Percentiles rank a stretch among this genome's conserved stretches.
These are phyloP conservation scores for Elysia chlorotica DNA, from an alignment of 1,140 invertebrate genomes.

Conservation along the genomic window DNA sequence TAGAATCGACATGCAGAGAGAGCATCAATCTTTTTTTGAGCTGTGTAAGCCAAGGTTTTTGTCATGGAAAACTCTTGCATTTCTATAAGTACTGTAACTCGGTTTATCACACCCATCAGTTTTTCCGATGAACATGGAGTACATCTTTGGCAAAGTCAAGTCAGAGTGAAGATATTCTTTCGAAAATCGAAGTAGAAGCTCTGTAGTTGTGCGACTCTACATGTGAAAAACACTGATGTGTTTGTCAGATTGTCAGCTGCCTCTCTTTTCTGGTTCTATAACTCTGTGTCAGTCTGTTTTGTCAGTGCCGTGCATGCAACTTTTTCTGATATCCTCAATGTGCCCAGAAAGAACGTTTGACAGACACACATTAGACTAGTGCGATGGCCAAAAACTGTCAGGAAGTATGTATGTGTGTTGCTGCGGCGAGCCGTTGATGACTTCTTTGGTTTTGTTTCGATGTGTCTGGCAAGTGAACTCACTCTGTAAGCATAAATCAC, in stretches of 20 bases:
- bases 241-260: constrained; percentile 4
- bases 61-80: neutral
- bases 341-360: neutral
- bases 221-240: neutral
- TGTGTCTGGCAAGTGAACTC: neutral
- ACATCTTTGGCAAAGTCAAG: constrained; percentile 15
- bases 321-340: neutral
- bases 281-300: neutral
- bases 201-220: constrained; percentile 10
- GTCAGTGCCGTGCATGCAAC: neutral
- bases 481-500: neutral
- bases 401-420: neutral
- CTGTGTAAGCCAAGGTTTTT: constrained; percentile 3
- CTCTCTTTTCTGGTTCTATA: neutral
- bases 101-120: constrained; percentile 2
- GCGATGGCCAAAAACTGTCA: neutral
- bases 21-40: constrained; percentile 12
- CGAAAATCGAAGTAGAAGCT: constrained; percentile 4
- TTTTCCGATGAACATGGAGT: neutral
- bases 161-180: constrained; percentile 8
- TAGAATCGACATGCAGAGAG: neutral
- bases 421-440: neutral
- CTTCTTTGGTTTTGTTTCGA: neutral
- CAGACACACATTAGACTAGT: neutral
- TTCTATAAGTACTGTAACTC: neutral